phyloP scores from a whole-genome alignment of 2,888 invertebrate species.

The Rhagonycha lutea region DNA sequence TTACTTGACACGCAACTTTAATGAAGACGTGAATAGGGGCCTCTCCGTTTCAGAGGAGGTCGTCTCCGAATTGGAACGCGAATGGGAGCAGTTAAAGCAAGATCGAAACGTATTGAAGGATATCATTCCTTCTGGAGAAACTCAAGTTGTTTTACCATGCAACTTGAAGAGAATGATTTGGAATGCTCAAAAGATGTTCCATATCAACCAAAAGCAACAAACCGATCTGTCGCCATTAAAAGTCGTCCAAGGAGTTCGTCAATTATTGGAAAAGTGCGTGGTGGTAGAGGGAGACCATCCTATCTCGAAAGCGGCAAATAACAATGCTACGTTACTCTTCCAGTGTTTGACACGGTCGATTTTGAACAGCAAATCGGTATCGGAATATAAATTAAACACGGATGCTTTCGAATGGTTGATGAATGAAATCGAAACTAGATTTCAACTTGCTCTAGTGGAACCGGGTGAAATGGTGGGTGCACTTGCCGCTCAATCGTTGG shows the following conservation, averaged over 20 bases:
- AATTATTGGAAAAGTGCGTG: conserved; percentile 85
- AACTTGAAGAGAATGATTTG: conserved; percentile 98
- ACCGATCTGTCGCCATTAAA: conserved; percentile 93
- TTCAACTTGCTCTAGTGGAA: conserved; percentile 89
- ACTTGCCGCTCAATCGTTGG: conserved; percentile 95
- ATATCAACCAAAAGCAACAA: conserved; percentile 91
- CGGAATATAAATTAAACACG: conserved; percentile 89
- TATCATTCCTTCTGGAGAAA: conserved; percentile 96
- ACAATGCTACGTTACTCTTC: conserved; percentile 96
- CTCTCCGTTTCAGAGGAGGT: conserved; percentile 91
- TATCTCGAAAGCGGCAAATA: conserved; percentile 94
- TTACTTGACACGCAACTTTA: conserved; percentile 84
- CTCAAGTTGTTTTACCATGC: conserved; percentile 95
- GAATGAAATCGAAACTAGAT: conserved; percentile 97
- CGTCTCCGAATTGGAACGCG: conserved; percentile 88
- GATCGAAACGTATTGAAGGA: conserved; percentile 87
- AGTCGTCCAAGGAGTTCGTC: conserved; percentile 88
- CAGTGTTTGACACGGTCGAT: conserved; percentile 94
- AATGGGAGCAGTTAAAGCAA: conserved; percentile 91
- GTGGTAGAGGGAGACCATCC: conserved; percentile 95
- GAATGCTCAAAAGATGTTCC: conserved; percentile 99
- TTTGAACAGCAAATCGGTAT: conserved; percentile 93
- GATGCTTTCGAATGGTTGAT: conserved; percentile 99
- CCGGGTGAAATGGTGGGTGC: conserved; percentile 99
- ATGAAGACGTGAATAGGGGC: conserved; percentile 93